Percentiles rank a stretch among this genome's conserved stretches.
phyloP scores from a whole-genome alignment of 2,888 invertebrate species.

The Tenthredo scrophulariae region DNA sequence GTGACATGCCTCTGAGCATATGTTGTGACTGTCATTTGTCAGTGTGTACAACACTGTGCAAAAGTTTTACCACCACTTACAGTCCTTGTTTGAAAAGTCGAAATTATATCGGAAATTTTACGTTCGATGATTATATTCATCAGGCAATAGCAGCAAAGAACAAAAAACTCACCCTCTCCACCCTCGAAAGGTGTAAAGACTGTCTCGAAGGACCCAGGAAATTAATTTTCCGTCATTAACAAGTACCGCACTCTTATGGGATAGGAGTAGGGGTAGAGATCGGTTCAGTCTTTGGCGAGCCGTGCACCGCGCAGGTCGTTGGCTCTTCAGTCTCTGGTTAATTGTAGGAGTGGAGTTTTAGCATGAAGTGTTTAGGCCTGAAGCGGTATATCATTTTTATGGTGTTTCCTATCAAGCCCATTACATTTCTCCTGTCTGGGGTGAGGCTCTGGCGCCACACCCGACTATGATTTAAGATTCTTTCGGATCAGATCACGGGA shows the following conservation, averaged over 20 bases:
- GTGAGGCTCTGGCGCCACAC: slow-evolving; percentile 19
- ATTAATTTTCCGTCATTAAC: background rate
- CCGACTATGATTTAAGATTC: slow-evolving; percentile 3
- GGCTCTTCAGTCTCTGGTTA: background rate
- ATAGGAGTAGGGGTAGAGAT: background rate
- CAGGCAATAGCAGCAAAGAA: background rate
- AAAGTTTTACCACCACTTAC: background rate
- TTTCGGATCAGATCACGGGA: slow-evolving; percentile 5
- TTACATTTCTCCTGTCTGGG: background rate
- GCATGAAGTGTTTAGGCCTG: background rate
- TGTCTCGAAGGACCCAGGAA: background rate
- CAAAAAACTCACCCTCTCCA: background rate
- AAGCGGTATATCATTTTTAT: background rate
- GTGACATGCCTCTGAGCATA: background rate
- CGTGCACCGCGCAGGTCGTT: background rate
- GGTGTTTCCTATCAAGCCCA: background rate
- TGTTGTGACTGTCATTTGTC: background rate
- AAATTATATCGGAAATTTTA: too few relatives aligned
- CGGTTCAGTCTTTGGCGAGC: background rate
- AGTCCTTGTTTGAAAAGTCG: background rate
- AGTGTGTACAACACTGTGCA: background rate
- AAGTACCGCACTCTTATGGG: background rate
- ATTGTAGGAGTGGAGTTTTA: background rate
- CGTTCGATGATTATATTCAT: too few relatives aligned
- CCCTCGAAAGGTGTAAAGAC: too few relatives aligned